Evolutionary conservation across 37 sponge, comb jelly and placozoan species (phyloP).

Genomic region (Halisarca cf. caerulea): DNA sequence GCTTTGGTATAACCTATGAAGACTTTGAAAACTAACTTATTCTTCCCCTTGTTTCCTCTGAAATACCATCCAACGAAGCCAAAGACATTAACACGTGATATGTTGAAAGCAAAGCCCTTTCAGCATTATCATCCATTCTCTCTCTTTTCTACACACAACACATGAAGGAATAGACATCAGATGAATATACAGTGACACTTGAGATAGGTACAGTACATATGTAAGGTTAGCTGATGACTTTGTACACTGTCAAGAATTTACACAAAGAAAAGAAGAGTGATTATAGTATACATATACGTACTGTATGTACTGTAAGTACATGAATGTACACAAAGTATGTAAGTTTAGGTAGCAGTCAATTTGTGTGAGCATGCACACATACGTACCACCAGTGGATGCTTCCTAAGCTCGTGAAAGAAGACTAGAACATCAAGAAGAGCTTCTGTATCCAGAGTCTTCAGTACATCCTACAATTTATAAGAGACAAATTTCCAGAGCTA

Average conservation of each 20-base stretch:
- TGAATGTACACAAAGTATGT: too few relatives aligned
- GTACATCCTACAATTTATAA: background rate
- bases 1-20: too few relatives aligned
- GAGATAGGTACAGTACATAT: too few relatives aligned
- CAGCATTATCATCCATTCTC: constrained; percentile 52
- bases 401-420: background rate
- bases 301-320: too few relatives aligned
- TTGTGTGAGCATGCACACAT: background rate
- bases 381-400: background rate
- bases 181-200: background rate
- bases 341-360: too few relatives aligned
- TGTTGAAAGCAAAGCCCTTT: constrained; percentile 38
- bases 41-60: background rate
- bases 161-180: background rate
- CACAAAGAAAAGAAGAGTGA: too few relatives aligned
- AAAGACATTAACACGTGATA: constrained; percentile 57
- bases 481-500: background rate
- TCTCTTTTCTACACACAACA: background rate
- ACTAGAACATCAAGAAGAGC: constrained; percentile 1
- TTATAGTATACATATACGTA: too few relatives aligned
- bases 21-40: too few relatives aligned
- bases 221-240: too few relatives aligned
- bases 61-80: constrained; percentile 21
- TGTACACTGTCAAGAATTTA: too few relatives aligned
- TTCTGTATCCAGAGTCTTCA: constrained; percentile 27